Evolutionary conservation across 2,797 vertebrate genomes (phyloP).

Genomic region (Characodon lateralis): DNA sequence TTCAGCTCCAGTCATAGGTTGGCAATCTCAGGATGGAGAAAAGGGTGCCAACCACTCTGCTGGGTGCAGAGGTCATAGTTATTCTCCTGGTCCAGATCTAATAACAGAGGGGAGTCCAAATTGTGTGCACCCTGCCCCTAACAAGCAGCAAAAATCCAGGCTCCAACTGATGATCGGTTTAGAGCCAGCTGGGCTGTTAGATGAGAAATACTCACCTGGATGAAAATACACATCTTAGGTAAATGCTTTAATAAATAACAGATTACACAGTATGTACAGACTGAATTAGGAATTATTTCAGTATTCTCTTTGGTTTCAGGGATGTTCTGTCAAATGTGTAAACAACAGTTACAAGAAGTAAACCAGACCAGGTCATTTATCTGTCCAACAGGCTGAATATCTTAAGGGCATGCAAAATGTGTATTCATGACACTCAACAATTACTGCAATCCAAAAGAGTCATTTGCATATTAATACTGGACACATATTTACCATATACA

Average conservation of each 20-base stretch:
- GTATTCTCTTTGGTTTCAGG: background rate
- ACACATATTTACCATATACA: background rate
- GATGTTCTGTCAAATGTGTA: background rate
- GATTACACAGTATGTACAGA: background rate
- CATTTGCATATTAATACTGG: background rate
- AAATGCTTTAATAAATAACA: background rate
- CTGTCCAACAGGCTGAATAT: background rate
- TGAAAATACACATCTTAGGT: background rate
- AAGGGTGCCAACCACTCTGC: no score
- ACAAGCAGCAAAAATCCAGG: no score
- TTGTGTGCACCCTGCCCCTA: no score
- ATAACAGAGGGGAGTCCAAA: no score
- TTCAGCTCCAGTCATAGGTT: no score
- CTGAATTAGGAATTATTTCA: background rate
- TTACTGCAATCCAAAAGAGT: background rate
- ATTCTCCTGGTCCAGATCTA: no score
- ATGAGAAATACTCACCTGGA: background rate
- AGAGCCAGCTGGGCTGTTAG: no score
- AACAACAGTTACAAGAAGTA: background rate
- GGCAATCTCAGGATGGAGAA: no score
- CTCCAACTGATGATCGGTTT: no score
- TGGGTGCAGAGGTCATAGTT: no score
- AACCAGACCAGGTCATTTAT: background rate
- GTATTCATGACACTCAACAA: background rate
- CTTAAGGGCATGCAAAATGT: background rate